phyloP scores from a whole-genome alignment of 2,113 vertebrate genomes.

The Labrus mixtus region DNA sequence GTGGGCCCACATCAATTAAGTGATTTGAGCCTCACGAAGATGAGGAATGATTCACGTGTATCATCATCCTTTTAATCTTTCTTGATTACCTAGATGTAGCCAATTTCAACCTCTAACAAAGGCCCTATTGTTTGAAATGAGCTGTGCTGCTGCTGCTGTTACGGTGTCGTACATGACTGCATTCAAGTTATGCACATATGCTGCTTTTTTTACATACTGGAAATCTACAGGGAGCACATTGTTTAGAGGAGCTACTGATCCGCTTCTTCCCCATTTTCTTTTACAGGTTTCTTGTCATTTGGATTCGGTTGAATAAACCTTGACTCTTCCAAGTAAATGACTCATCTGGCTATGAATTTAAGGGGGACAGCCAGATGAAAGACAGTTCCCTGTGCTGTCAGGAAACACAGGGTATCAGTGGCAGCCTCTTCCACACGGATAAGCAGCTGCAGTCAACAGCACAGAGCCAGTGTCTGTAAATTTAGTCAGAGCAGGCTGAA shows the following conservation, averaged over 20 bases:
- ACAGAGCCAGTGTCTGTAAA: slow-evolving; percentile 45
- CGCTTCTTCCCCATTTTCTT: not conserved
- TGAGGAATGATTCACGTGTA: slow-evolving; percentile 61
- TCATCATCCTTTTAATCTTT: slow-evolving; percentile 62
- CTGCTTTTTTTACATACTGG: slow-evolving; percentile 19
- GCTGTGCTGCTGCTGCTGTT: slow-evolving; percentile 11
- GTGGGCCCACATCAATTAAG: slow-evolving; percentile 68
- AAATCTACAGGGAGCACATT: slow-evolving; percentile 19
- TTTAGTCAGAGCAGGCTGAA: slow-evolving; percentile 28
- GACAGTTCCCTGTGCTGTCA: slow-evolving; percentile 56
- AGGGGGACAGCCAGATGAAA: slow-evolving; percentile 56
- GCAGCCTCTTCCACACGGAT: slow-evolving; percentile 67
- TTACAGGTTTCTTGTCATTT: slow-evolving; percentile 54
- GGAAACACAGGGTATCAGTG: slow-evolving; percentile 58
- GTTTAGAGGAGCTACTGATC: slow-evolving; percentile 37
- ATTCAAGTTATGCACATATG: slow-evolving; percentile 37
- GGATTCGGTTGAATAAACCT: slow-evolving; percentile 58
- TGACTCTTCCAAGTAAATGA: slow-evolving; percentile 57
- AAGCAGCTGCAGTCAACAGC: slow-evolving; percentile 64
- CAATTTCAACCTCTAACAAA: slow-evolving; percentile 51
- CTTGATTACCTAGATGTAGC: slow-evolving; percentile 53
- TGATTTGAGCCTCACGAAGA: slow-evolving; percentile 55
- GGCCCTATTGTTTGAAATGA: slow-evolving; percentile 40
- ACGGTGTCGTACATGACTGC: slow-evolving; percentile 20
- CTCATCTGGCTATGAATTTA: slow-evolving; percentile 59